Percentiles rank a stretch among this genome's conserved stretches.
Conservation (phyloP, 2,888 invertebrate genomes). For the Kryphioiulus occultus region DNA sequence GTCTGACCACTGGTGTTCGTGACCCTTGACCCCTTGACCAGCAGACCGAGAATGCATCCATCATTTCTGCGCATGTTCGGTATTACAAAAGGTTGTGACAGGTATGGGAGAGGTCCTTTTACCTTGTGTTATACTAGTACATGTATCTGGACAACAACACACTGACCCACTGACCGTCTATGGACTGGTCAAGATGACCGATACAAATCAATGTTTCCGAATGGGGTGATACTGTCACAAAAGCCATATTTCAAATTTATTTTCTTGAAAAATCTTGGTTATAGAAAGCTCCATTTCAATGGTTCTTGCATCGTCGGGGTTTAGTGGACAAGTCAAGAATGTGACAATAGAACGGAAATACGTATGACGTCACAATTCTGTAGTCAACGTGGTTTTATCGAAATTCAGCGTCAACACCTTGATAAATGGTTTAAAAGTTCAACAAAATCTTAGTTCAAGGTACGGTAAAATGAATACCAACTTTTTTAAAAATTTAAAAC, state of each 20-base stretch:
- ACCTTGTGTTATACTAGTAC: no score
- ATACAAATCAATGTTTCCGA: background rate
- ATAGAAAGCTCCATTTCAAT: background rate
- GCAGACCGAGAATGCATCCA: background rate
- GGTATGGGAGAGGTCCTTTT: background rate
- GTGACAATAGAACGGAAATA: no score
- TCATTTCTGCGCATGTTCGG: background rate
- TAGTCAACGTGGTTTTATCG: no score
- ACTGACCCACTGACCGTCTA: constrained; percentile 12
- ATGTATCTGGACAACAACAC: background rate
- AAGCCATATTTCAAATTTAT: background rate
- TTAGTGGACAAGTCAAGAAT: background rate
- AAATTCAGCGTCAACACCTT: no score
- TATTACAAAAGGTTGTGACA: background rate
- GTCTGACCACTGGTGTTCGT: background rate
- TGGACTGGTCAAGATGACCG: background rate
- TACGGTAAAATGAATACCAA: no score
- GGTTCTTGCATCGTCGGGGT: background rate
- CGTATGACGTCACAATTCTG: no score
- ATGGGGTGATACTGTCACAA: background rate
- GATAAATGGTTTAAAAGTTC: no score
- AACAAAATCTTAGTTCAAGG: no score
- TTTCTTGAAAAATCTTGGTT: background rate
- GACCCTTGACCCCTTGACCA: background rate
- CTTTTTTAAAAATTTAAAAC: no score